Evolutionary conservation across 2,888 invertebrate species (phyloP).

Genomic region (Ischnus inquisitorius): DNA sequence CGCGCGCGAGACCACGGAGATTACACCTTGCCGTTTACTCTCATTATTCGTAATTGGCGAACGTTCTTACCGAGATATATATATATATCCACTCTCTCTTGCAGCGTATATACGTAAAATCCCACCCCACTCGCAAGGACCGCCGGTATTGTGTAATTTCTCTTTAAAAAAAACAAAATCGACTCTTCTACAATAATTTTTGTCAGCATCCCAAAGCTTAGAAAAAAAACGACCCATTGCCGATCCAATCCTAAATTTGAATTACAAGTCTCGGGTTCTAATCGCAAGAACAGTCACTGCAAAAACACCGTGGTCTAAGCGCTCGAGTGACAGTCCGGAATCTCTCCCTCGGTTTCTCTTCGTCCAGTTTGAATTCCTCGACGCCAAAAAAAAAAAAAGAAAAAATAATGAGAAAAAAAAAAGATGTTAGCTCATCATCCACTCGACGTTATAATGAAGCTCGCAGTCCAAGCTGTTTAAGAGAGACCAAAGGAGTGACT

Average conservation of each 20-base stretch:
- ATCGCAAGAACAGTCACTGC: neutral
- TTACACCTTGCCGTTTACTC: conserved; percentile 75
- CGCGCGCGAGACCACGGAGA: conserved; percentile 64
- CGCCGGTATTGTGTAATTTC: conserved; percentile 15
- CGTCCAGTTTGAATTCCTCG: neutral
- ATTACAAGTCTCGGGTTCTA: neutral
- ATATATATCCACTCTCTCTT: conserved; percentile 21
- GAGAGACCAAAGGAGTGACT: neutral
- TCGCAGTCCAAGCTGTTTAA: neutral
- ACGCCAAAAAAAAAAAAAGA: neutral
- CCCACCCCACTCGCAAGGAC: neutral
- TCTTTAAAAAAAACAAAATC: conserved; percentile 1
- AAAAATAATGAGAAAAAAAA: neutral
- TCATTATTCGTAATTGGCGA: conserved; percentile 78
- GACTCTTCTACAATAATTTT: neutral
- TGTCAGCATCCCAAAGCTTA: neutral
- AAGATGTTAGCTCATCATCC: neutral
- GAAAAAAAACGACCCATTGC: neutral
- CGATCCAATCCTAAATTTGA: neutral
- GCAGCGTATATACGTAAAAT: neutral
- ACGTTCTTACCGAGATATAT: conserved; percentile 17
- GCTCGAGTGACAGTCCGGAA: neutral
- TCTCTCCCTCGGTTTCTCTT: neutral
- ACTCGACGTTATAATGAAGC: conserved; percentile 1
- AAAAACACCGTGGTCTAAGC: neutral